Evolutionary conservation across 2,113 vertebrate species (phyloP), one percentile per base, ranked within the genome.

Genomic region (Lepus americanus): DNA sequence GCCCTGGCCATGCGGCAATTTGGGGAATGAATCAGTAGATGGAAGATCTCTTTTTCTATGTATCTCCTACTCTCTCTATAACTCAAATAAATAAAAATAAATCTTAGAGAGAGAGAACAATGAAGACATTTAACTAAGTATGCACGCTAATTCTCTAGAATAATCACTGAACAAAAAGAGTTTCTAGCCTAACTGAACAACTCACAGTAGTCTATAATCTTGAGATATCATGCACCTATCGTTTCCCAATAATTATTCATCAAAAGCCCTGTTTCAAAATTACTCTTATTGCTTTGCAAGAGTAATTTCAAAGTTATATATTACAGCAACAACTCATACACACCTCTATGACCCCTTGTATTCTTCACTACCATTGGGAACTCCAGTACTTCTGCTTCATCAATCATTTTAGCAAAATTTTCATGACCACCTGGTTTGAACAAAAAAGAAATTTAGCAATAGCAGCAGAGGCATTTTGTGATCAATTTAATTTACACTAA

Each of bases 401-500:
- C 98, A 97, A 99, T 99, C 98, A 99, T 99, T 98, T 99, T 99
- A 97, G 98, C 98, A 98, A 99, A 99, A 97, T 99, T 98, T 97
- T 99, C 98, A 95, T 99, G 98, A 97, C 98, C 98, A 95, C 98
- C 98, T 99, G 97, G 93, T 89, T 88, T 84, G 97, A 96, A 94
- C 92, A 97, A 93, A 96, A 97, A 97, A 97, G 55, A 97, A 92
- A 82, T 29, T 61, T 87, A 85, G 81, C 63, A 98, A 85, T 5
- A 78, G 36, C 9, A 92, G 22, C 1, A 87, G 23, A 92, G 61
- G 49, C 61, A 61, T 67, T 74, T 19, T 84, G 59, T 83, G 31
- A 36, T 55, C 87, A 39, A 44, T 82, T 81, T 92, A 79, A 85
- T 49, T 63, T 64, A 53, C 4, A 55, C 14, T 82, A 59, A 89